Conservation (phyloP, 2,888 invertebrate genomes). For the Oeneis ivallda region DNA sequence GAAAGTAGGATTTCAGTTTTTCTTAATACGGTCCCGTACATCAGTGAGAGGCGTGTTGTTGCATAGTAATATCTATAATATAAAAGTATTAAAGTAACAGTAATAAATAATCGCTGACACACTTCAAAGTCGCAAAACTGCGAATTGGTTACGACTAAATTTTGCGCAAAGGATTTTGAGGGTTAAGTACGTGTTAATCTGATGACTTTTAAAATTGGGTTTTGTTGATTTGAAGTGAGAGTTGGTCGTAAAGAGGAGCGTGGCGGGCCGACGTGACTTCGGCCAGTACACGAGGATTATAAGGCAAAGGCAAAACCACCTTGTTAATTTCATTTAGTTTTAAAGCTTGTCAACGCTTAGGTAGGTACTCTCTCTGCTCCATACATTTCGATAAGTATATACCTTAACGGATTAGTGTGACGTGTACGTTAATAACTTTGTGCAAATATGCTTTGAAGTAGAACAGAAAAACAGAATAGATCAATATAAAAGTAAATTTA, state of each 20-base stretch:
- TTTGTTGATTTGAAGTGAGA: constrained; percentile 62
- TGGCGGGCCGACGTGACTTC: constrained; percentile 63
- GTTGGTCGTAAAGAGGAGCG: constrained; percentile 55
- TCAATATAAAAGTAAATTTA: too few relatives aligned
- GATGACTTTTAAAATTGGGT: constrained; percentile 68
- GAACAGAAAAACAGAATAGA: background rate
- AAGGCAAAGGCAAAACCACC: constrained; percentile 51
- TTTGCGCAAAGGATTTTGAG: constrained; percentile 49
- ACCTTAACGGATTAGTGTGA: constrained; percentile 58
- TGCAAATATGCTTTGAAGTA: constrained; percentile 15
- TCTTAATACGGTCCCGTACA: too few relatives aligned
- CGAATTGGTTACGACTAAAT: constrained; percentile 39
- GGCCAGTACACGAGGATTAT: constrained; percentile 62
- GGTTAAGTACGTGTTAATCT: constrained; percentile 57
- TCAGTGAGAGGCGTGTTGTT: background rate
- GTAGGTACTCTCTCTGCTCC: constrained; percentile 54
- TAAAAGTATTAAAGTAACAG: background rate
- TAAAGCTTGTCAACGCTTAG: constrained; percentile 74
- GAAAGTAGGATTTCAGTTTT: too few relatives aligned
- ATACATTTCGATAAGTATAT: constrained; percentile 55
- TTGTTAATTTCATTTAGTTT: constrained; percentile 63
- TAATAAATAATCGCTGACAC: constrained; percentile 10
- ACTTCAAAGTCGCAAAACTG: constrained; percentile 15
- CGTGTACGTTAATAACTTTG: constrained; percentile 10
- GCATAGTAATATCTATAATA: background rate